A percentile compares a stretch with the other conserved stretches of the same genome.
These are phyloP conservation scores for Rallus crepitans DNA, from an alignment of 2,797 vertebrate genomes.

Conservation along the genomic window DNA sequence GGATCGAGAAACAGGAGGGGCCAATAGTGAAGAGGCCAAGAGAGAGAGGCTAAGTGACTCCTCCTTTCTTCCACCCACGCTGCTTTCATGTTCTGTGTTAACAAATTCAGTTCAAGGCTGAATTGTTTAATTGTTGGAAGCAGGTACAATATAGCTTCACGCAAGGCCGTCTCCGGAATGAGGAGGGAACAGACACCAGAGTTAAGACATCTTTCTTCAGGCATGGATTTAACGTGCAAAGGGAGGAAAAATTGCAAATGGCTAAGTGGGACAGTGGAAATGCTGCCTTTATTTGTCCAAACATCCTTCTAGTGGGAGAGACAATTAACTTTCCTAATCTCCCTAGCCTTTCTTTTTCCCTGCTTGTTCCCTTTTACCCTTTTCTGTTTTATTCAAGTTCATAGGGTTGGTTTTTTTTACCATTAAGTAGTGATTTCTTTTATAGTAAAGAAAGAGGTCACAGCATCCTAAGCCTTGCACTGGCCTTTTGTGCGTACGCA, in stretches of 20 bases:
- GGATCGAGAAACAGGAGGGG: not conserved
- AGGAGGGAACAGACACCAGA: not conserved
- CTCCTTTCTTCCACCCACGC: not conserved
- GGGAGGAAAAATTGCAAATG: not conserved
- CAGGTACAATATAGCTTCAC: not conserved
- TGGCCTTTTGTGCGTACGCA: slow-evolving; percentile 3
- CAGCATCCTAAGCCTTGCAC: slow-evolving; percentile 20
- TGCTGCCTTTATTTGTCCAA: not conserved
- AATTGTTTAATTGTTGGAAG: not conserved
- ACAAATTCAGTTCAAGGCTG: not conserved
- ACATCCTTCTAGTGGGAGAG: not conserved
- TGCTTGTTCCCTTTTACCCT: not conserved
- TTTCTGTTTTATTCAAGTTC: slow-evolving; percentile 36
- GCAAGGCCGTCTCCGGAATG: rapidly evolving
- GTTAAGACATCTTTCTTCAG: not conserved
- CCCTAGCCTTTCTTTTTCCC: not conserved
- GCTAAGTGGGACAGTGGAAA: not conserved
- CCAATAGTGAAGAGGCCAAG: not conserved
- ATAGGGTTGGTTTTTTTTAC: slow-evolving; percentile 10
- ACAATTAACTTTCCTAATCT: not conserved
- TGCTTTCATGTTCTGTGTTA: not conserved
- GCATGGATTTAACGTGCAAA: not conserved
- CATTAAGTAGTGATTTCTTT: slow-evolving; percentile 43
- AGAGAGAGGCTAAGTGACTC: not conserved
- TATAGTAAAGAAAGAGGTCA: slow-evolving; percentile 41